phyloP scores from a whole-genome alignment of 2,888 invertebrate genomes.

The Athrips mouffetella region DNA sequence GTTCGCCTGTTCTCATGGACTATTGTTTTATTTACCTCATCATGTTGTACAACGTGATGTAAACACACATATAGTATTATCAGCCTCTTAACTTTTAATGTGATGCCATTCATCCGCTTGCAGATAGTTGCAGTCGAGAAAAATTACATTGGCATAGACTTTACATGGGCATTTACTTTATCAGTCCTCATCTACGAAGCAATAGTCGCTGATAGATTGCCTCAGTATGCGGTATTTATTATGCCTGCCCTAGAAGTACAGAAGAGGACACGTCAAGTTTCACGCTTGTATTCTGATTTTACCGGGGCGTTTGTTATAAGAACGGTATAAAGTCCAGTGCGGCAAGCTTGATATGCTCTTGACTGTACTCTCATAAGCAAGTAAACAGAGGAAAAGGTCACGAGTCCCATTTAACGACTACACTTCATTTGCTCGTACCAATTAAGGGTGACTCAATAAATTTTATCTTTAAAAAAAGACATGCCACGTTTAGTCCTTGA shows the following conservation, averaged over 20 bases:
- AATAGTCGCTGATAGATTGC: constrained; percentile 23
- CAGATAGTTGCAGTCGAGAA: constrained; percentile 2
- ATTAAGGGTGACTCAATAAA: constrained; percentile 65
- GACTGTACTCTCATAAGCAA: constrained; percentile 31
- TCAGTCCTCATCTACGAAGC: constrained; percentile 7
- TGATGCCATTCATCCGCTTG: background rate
- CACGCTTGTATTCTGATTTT: too few relatives aligned
- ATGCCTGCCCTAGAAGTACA: constrained; percentile 23
- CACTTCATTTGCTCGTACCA: constrained; percentile 56
- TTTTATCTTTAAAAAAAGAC: constrained; percentile 56
- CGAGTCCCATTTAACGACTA: constrained; percentile 42
- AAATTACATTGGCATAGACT: too few relatives aligned
- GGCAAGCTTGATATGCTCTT: too few relatives aligned
- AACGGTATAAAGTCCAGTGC: too few relatives aligned
- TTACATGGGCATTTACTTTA: constrained; percentile 20
- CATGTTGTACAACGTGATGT: background rate
- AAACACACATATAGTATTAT: background rate
- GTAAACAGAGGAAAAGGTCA: constrained; percentile 46
- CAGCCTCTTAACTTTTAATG: constrained; percentile 7
- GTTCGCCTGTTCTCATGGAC: too few relatives aligned
- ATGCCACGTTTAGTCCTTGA: constrained; percentile 40
- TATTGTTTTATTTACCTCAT: too few relatives aligned
- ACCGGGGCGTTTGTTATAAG: too few relatives aligned
- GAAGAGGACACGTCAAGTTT: too few relatives aligned
- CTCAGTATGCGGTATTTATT: constrained; percentile 29